A percentile compares a stretch with the other conserved stretches of the same genome.
These are phyloP conservation scores for Euglossa dilemma DNA, from an alignment of 1,140 invertebrate genomes.

Conservation along the genomic window DNA sequence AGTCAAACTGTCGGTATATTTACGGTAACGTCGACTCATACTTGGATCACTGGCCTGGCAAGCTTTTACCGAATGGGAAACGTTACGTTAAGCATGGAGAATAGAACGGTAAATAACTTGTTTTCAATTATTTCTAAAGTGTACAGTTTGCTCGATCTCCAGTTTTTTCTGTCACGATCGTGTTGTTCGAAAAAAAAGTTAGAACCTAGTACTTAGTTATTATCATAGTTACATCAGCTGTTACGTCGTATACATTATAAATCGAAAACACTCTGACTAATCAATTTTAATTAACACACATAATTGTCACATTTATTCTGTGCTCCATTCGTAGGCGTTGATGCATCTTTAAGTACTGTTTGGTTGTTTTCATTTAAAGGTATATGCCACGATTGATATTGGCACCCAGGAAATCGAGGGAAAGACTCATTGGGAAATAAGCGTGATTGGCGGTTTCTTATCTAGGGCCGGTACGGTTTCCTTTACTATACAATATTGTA, in stretches of 20 bases:
- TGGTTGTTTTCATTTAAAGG: conserved; percentile 60
- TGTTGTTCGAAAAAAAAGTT: not conserved
- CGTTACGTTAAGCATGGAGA: conserved; percentile 87
- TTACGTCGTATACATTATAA: conserved; percentile 15
- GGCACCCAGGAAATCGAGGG: conserved; percentile 91
- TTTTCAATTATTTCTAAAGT: not conserved
- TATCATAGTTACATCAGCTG: conserved; percentile 19
- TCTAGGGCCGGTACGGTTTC: conserved; percentile 87
- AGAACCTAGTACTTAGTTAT: not conserved
- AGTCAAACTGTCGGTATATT: conserved; percentile 87
- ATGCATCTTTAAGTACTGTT: not conserved
- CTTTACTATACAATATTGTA: conserved; percentile 90
- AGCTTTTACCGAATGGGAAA: conserved; percentile 92
- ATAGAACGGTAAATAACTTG: conserved; percentile 84
- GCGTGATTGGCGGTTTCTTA: conserved; percentile 86
- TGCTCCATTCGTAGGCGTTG: conserved; percentile 35
- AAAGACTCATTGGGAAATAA: conserved; percentile 89
- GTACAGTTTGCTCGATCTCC: too few relatives aligned
- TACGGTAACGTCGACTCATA: conserved; percentile 86
- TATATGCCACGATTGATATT: conserved; percentile 86
- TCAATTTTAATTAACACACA: not conserved
- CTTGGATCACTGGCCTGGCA: conserved; percentile 89
- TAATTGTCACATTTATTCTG: conserved; percentile 21
- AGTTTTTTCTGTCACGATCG: not conserved
- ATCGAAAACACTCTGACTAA: not conserved